Base-by-base conservation (phyloP, 2,888 invertebrate genomes). In the Phortica magna region DNA sequence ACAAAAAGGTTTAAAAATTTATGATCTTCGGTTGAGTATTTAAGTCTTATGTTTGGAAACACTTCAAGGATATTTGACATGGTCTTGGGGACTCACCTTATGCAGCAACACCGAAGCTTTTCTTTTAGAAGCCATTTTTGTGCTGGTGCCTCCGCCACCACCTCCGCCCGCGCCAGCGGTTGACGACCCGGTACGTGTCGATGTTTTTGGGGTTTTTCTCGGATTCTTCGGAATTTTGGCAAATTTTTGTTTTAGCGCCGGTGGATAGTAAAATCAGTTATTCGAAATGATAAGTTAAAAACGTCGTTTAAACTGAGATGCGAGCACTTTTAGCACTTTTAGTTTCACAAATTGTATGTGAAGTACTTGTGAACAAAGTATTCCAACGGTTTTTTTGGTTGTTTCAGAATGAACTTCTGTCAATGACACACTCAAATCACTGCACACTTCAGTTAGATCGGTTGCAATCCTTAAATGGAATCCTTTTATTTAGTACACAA, bases 41-140 rank as follows among this genome's bases (percentile, higher is more conserved):
- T 9, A 5, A 48, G 9, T 2, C 2, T 12, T 48, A 14, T 12
- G 3, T 48, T 48, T 5, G 3, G 7, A 2, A 48, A 14, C 5
- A 5, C 5, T 12, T 12, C 9, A 12, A 61, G 19, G 17, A 9
- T 22, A 61, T 17, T 19, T 22, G 31, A 4, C 19, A 19, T 61
- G 19, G 61, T 3, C 10, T 53, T 31, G 31, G 12, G 43, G n/a
- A 82, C 89, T 84, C 90, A 92, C 92, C 92, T 92, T 92, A 85
- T 92, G 92, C 83, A 92, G 88, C 83, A 92, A 89, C 83, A 92
- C 92, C 76, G 91, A 92, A 77, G 92, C 92, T 89, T 92, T 92
- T 84, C 92, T 89, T 88, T 92, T 92, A 81, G 92, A 92, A 84
- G 92, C 92, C 92, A 92, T 92, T 85, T 89, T 91, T 77, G 89